These are phyloP conservation scores for Brachyopa scutellaris DNA, from an alignment of 2,888 invertebrate genomes.

Conservation along the genomic window DNA sequence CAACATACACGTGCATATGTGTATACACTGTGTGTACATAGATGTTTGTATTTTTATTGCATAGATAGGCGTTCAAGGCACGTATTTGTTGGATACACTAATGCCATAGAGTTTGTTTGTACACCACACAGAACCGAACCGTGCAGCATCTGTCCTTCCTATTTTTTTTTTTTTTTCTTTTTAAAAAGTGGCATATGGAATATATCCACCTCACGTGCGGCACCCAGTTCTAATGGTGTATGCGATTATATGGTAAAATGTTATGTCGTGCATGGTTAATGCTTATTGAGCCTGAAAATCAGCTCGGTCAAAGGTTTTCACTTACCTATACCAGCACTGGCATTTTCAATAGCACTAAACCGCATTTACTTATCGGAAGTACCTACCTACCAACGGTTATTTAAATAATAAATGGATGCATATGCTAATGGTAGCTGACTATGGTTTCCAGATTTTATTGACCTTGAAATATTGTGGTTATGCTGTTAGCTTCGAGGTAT, in stretches of 20 bases:
- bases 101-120: slow-evolving; percentile 25
- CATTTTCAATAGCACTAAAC: slow-evolving; percentile 55
- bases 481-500: not conserved
- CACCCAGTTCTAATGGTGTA: slow-evolving; percentile 59
- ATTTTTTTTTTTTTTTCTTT: too few relatives aligned
- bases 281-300: slow-evolving; percentile 71
- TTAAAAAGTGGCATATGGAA: slow-evolving; percentile 1
- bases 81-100: slow-evolving; percentile 44
- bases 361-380: slow-evolving; percentile 47
- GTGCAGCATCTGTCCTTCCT: too few relatives aligned
- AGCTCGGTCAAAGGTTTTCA: slow-evolving; percentile 65
- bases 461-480: slow-evolving; percentile 4
- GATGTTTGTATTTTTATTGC: slow-evolving; percentile 44
- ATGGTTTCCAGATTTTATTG: slow-evolving; percentile 7
- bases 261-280: slow-evolving; percentile 68
- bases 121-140: not conserved
- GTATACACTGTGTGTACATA: not conserved
- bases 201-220: slow-evolving; percentile 41
- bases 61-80: slow-evolving; percentile 59
- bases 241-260: slow-evolving; percentile 66
- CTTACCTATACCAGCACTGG: slow-evolving; percentile 23
- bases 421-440: not conserved
- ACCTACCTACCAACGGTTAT: not conserved
- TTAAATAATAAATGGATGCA: slow-evolving; percentile 27
- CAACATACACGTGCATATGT: not conserved